Base-by-base conservation (phyloP, 35 echinoderm and acorn worm species). In the Chiridota heheva region DNA sequence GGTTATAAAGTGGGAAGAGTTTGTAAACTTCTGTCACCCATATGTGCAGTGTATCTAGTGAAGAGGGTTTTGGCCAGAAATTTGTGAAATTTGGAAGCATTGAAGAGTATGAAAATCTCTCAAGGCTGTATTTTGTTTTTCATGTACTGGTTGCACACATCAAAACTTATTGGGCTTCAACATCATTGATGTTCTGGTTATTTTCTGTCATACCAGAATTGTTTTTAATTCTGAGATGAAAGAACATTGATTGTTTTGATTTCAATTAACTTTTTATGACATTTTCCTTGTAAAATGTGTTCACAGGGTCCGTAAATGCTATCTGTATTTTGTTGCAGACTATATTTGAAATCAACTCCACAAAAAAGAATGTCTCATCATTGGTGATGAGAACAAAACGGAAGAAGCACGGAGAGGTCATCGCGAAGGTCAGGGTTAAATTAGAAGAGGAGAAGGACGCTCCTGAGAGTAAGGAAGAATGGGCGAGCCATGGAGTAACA, bases 331-430 rank as follows among this genome's bases (percentile, higher is more conserved):
- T 25, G 41, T 64, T 62, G 4, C 55, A 96, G 92, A 96, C 92
- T 20, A 86, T 96, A 10, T 90, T 96, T 81, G 92, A 96, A 76
- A 86, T 90, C 58, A 83, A 90, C 61, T 71, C 82, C 6, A 82
- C 82, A 3, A 62, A 76, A 5, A 86, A 96, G 47, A 90, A 63
- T 34, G 0, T 41, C 2, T 69, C 74, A 12, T 83, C 73, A 72
- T 72, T 70, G n/a, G 55, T 96, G 53, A 96, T 96, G 92, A 57
- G 66, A 57, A 67, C 66, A 16, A 96, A 96, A 78, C 56, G 92
- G 41, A 71, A 40, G 37, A 60, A 83, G 28, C 86, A 95, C 42
- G 60, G 62, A 40, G 83, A 77, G 0, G 59, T 65, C 6, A 87
- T 90, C 29, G 80, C 49, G 58, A 96, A 76, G 78, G 78, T 72